Percentiles rank a stretch among this genome's conserved stretches.
These are phyloP conservation scores for Nannospalax galili DNA, from an alignment of 2,113 vertebrate genomes.

Conservation along the genomic window DNA sequence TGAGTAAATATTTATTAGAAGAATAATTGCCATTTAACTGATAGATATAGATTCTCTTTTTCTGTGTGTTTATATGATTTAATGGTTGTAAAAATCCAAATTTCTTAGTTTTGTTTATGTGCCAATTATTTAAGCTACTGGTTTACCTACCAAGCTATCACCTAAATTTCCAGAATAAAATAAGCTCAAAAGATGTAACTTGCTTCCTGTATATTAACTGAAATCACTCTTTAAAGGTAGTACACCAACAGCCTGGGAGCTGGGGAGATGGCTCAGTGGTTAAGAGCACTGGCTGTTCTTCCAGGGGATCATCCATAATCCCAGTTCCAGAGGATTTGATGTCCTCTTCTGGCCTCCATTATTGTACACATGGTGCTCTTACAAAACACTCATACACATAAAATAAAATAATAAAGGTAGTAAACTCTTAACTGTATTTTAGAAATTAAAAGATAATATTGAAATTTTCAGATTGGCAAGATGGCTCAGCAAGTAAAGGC, in stretches of 20 bases:
- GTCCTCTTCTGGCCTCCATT: no score
- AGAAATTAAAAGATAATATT: slow-evolving; percentile 21
- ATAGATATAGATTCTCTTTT: slow-evolving; percentile 6
- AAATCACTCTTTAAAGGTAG: slow-evolving; percentile 10
- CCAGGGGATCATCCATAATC: no score
- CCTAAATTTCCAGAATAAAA: not conserved
- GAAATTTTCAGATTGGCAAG: not conserved
- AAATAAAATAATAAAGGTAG: no score
- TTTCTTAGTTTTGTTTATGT: slow-evolving; percentile 9
- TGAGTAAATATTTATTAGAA: no score
- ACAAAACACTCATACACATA: no score
- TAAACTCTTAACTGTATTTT: slow-evolving; percentile 18
- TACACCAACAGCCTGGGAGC: no score
- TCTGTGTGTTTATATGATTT: not conserved
- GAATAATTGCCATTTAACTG: no score
- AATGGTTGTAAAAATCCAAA: slow-evolving; percentile 36
- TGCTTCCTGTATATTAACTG: not conserved
- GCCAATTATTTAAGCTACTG: slow-evolving; percentile 9
- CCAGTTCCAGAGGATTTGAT: no score
- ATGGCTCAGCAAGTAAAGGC: not conserved
- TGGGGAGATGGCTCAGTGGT: no score
- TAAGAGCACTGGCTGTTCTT: no score
- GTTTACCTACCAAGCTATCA: not conserved
- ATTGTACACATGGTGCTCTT: no score
- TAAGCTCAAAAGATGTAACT: not conserved